These are phyloP conservation scores for Syngnathus acus DNA, from an alignment of 2,797 vertebrate genomes.

Conservation along the genomic window DNA sequence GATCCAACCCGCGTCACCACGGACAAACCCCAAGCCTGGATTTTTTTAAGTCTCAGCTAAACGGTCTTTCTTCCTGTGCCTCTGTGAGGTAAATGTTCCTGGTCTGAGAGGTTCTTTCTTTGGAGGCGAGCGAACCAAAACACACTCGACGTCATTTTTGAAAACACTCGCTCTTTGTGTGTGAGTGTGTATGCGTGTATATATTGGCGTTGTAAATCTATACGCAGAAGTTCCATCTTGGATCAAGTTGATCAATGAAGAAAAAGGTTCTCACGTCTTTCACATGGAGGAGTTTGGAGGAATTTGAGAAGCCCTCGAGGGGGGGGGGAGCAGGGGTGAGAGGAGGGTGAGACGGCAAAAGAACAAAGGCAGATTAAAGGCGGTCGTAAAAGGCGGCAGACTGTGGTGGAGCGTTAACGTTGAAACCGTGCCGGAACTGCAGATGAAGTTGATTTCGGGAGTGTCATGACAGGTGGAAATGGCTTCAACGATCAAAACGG, in stretches of 20 bases:
- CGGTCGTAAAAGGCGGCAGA: conserved; percentile 21
- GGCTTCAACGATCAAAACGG: conserved; percentile 2
- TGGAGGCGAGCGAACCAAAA: neutral
- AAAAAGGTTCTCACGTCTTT: neutral
- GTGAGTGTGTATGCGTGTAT: neutral
- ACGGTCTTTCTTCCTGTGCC: conserved; percentile 4
- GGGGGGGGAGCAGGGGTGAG: neutral
- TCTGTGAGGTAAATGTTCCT: conserved; percentile 2
- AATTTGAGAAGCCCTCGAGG: conserved; percentile 9
- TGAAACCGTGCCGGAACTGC: conserved; percentile 22
- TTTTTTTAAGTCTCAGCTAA: neutral
- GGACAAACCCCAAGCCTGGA: neutral
- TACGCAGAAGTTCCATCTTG: too few relatives aligned
- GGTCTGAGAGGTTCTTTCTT: conserved; percentile 4
- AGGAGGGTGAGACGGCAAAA: conserved; percentile 13
- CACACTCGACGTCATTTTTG: neutral
- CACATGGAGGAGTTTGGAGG: conserved; percentile 11
- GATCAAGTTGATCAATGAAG: neutral
- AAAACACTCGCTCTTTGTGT: neutral
- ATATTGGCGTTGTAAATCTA: too few relatives aligned
- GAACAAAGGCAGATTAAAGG: conserved; percentile 35
- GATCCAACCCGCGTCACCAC: neutral
- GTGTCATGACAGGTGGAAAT: conserved; percentile 60
- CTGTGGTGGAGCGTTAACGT: conserved; percentile 9
- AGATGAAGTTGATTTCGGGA: conserved; percentile 38